Percentiles rank a stretch among this genome's conserved stretches.
Conservation (phyloP, 2,113 vertebrate species). For the Malurus melanocephalus region DNA sequence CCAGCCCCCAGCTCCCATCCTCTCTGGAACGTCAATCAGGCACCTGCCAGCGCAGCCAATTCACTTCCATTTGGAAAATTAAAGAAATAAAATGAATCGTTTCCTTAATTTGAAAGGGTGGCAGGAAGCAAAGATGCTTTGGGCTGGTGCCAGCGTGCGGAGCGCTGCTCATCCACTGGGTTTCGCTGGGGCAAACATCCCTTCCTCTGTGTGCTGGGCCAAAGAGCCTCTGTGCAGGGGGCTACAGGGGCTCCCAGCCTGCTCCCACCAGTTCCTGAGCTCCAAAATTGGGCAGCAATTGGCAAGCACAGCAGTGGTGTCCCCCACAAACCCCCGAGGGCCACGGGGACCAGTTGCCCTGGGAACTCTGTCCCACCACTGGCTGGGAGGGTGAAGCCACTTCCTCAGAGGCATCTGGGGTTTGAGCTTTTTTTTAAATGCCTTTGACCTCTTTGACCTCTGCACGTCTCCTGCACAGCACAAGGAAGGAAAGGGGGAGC, state of each 20-base stretch:
- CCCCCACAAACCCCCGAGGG: fast-evolving
- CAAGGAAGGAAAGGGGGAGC: neutral
- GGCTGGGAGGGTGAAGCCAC: neutral
- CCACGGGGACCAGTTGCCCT: fast-evolving
- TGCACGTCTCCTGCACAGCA: neutral
- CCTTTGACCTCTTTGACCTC: neutral
- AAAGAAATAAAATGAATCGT: slow-evolving; percentile 64
- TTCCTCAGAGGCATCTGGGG: neutral
- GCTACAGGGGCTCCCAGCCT: neutral
- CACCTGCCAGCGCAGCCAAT: slow-evolving; percentile 37
- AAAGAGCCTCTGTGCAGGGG: neutral
- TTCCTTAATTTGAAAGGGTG: slow-evolving; percentile 67
- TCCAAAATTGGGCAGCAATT: neutral
- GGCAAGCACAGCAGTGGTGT: neutral
- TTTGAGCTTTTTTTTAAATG: neutral
- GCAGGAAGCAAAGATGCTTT: slow-evolving; percentile 46
- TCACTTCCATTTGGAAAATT: slow-evolving; percentile 68
- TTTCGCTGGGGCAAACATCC: neutral
- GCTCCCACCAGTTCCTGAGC: neutral
- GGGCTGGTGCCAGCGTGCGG: neutral
- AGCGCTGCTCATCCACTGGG: neutral
- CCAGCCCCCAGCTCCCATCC: neutral
- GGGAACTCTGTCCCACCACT: fast-evolving
- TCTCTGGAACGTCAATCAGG: slow-evolving; percentile 23
- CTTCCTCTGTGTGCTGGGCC: neutral